phyloP scores from a whole-genome alignment of 1,140 invertebrate genomes.

The Linepithema humile region DNA sequence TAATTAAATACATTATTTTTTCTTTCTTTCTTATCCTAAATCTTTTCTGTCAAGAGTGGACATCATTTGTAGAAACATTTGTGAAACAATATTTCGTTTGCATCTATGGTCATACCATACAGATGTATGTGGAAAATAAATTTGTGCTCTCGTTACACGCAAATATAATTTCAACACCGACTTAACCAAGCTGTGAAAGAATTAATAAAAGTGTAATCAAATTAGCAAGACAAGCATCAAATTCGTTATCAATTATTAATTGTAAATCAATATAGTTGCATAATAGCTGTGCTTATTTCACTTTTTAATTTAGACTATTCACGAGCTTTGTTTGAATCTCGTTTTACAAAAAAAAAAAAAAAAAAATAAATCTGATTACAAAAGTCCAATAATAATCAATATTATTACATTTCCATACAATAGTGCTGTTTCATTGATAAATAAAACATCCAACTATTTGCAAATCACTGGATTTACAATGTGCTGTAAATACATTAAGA shows the following conservation, averaged over 20 bases:
- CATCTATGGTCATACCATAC: background rate
- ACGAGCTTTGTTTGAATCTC: background rate
- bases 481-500: slow-evolving; percentile 11
- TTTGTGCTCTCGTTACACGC: background rate
- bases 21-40: slow-evolving; percentile 1
- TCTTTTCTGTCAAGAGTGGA: background rate
- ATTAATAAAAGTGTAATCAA: background rate
- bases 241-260: background rate
- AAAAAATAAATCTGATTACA: background rate
- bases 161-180: background rate
- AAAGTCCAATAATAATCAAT: background rate
- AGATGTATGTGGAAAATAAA: background rate
- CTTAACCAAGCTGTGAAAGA: background rate
- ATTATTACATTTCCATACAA: background rate
- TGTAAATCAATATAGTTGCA: background rate
- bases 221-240: background rate
- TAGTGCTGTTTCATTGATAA: background rate
- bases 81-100: background rate
- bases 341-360: background rate
- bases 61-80: background rate
- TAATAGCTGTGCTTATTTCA: background rate
- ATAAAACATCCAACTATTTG: background rate
- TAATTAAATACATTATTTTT: slow-evolving; percentile 39
- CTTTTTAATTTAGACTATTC: background rate
- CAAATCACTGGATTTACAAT: background rate